Evolutionary conservation across 2,797 vertebrate species (phyloP), one percentile per base, ranked within the genome.

Genomic region (Ptychobarbus kaznakovi): DNA sequence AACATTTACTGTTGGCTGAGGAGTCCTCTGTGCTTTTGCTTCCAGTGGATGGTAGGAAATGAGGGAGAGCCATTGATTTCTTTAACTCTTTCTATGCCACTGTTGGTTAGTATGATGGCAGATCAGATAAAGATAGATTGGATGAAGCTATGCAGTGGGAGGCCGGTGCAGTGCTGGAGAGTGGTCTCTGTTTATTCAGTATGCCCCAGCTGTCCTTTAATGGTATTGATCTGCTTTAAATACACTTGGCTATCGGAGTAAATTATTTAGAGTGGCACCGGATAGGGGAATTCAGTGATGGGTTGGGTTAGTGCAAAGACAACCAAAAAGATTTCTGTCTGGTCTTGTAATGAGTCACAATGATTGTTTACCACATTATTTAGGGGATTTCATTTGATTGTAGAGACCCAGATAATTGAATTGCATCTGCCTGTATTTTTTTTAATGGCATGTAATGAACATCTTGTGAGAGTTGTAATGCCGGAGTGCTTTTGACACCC

Each of bases 171-270:
- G n/a, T 25, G 70, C 18, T 53, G 72, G 61, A 61, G 72, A 87
- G 69, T 61, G 18, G 66, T 81, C 68, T 78, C 51, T 25, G 49
- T 70, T 83, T 89, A 81, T 89, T 86, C 82, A 72, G 28, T 80
- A 32, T 77, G 82, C 81, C 91, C 85, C 89, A 86, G 74, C 88
- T 87, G 89, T 90, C 86, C 91, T 93, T 89, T 90, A 92, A 89
- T 90, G 87, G 89, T 93, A 95, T 95, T 86, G 94, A 95, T 95
- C 92, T 89, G 85, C 93, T 93, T 92, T 93, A 94, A 94, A 94
- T 92, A 93, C 92, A 87, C 86, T 74, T 87, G 61, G 86, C 90
- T 89, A 53, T 90, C 88, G 61, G 85, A 72, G 92, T 95, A 89
- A 95, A 95, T 94, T 92, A 92, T 84, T 91, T 88, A 91, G 82